These are phyloP conservation scores for Aurelia aurita DNA, from an alignment of 30 jellyfish, hydroid and myxozoan genomes.

Conservation along the genomic window DNA sequence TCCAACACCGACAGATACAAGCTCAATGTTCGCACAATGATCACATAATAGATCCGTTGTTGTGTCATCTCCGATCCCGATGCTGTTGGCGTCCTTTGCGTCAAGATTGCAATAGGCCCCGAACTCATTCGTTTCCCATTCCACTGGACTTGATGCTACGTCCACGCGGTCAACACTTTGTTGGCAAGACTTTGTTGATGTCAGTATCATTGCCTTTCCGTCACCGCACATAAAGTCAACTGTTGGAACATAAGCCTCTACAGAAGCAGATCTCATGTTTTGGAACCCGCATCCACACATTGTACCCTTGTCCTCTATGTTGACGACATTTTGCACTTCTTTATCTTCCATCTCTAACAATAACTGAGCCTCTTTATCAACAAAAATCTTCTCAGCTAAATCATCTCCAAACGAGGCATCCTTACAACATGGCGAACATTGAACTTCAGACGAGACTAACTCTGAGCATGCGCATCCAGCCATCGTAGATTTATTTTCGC, in stretches of 20 bases:
- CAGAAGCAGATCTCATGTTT: slow-evolving; percentile 2
- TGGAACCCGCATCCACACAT: slow-evolving; percentile 49
- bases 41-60: slow-evolving; percentile 75
- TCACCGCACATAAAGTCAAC: slow-evolving; percentile 92
- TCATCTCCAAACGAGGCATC: slow-evolving; percentile 79
- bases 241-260: slow-evolving; percentile 16
- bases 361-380: slow-evolving; percentile 45
- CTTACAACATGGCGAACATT: slow-evolving; percentile 24
- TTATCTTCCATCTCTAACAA: slow-evolving; percentile 2
- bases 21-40: slow-evolving; percentile 45
- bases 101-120: slow-evolving; percentile 32
- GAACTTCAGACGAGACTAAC: slow-evolving; percentile 25
- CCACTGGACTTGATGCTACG: slow-evolving; percentile 44
- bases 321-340: slow-evolving; percentile 17
- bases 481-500: slow-evolving; percentile 27
- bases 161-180: not conserved
- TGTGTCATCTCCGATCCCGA: slow-evolving; percentile 80
- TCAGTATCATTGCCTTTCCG: slow-evolving; percentile 40
- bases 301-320: slow-evolving; percentile 9
- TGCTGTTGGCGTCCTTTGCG: slow-evolving; percentile 41
- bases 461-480: slow-evolving; percentile 71
- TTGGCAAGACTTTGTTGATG: slow-evolving; percentile 35
- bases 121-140: slow-evolving; percentile 15
- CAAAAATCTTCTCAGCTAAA: slow-evolving; percentile 25
- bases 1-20: slow-evolving; percentile 77